Evolutionary conservation across 2,113 vertebrate genomes (phyloP).

Genomic region (Apteryx mantelli): DNA sequence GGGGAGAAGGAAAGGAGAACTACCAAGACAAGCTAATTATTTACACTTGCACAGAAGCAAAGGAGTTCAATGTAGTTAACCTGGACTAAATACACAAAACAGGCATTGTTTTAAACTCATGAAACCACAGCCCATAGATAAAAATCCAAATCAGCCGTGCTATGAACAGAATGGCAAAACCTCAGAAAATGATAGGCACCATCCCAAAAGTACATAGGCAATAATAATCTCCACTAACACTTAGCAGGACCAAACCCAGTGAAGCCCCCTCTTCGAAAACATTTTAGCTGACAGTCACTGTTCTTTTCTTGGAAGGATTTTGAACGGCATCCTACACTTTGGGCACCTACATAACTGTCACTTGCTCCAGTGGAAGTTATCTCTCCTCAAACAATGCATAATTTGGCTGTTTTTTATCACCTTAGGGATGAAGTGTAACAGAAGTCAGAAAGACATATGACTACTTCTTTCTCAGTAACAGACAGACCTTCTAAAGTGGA

Average conservation of each 20-base stretch:
- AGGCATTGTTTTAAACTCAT: slow-evolving; percentile 28
- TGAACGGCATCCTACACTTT: not conserved
- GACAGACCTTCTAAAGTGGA: not conserved
- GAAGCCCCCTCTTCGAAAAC: not conserved
- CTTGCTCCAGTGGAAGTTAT: rapidly evolving
- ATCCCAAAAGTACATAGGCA: not conserved
- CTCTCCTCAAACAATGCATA: not conserved
- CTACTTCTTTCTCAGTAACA: not conserved
- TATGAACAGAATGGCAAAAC: slow-evolving; percentile 26
- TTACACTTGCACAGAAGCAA: not conserved
- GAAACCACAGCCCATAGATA: slow-evolving; percentile 4
- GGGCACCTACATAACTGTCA: not conserved
- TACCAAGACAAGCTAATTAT: not conserved
- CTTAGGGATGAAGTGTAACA: not conserved
- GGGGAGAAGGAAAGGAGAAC: not conserved
- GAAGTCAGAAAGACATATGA: not conserved
- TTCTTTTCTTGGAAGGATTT: not conserved
- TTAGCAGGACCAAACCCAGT: no score
- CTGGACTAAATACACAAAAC: not conserved
- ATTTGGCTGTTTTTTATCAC: not conserved
- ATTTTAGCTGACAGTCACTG: not conserved
- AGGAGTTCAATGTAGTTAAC: slow-evolving; percentile 27
- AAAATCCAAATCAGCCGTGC: slow-evolving; percentile 36
- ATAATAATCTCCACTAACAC: not conserved
- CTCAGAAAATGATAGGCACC: not conserved